These are phyloP conservation scores for Chymomyza costata DNA, from an alignment of 1,140 invertebrate species.

Conservation along the genomic window DNA sequence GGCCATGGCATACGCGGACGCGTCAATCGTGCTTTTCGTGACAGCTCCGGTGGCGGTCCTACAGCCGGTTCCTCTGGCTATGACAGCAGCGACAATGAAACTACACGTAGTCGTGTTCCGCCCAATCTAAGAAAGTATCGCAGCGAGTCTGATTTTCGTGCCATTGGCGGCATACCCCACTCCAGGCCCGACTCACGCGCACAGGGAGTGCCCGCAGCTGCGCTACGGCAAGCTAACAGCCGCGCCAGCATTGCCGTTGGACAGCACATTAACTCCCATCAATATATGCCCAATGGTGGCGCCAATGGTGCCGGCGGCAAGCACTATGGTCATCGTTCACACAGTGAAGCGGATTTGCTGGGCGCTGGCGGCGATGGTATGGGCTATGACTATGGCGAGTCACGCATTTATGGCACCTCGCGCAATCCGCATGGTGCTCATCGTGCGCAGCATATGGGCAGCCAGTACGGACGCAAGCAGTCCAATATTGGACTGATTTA, in stretches of 20 bases:
- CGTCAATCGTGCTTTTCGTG: conserved; percentile 68
- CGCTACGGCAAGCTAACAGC: conserved; percentile 69
- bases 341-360: conserved; percentile 73
- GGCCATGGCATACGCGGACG: conserved; percentile 71
- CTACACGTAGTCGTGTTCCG: conserved; percentile 77
- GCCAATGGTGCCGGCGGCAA: conserved; percentile 47
- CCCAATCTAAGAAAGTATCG: conserved; percentile 81
- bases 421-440: conserved; percentile 36
- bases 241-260: conserved; percentile 71
- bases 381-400: conserved; percentile 54
- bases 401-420: conserved; percentile 59
- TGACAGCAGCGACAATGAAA: conserved; percentile 87
- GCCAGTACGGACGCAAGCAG: conserved; percentile 60
- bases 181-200: conserved; percentile 64
- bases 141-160: conserved; percentile 89
- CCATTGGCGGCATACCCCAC: conserved; percentile 73
- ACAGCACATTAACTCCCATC: conserved; percentile 49
- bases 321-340: conserved; percentile 72
- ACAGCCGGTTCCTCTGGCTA: conserved; percentile 86
- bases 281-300: conserved; percentile 49
- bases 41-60: conserved; percentile 55
- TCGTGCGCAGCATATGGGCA: not conserved
- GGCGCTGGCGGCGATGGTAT: conserved; percentile 41
- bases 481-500: conserved; percentile 76
- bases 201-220: conserved; percentile 54